phyloP scores from a whole-genome alignment of 2,888 invertebrate species.

The Trilocha varians region DNA sequence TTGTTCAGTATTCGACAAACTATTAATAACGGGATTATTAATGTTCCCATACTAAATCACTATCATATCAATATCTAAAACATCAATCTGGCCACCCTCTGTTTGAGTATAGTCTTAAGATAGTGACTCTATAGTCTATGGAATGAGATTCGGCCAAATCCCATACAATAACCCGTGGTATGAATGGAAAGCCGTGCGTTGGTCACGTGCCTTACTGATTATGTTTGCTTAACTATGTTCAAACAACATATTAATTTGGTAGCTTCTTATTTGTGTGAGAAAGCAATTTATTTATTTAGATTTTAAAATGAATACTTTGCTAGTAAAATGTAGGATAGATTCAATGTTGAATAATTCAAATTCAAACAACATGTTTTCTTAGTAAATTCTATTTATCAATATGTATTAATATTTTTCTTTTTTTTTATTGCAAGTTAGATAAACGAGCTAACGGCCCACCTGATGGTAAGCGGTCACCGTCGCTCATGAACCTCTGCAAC shows the following conservation, averaged over 20 bases:
- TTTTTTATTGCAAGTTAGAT: too few relatives aligned
- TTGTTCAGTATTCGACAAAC: neutral
- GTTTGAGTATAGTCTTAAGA: conserved; percentile 67
- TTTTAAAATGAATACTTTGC: too few relatives aligned
- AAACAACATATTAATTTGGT: conserved; percentile 72
- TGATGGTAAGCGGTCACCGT: too few relatives aligned
- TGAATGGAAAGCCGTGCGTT: conserved; percentile 53
- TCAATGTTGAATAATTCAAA: too few relatives aligned
- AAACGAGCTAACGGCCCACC: too few relatives aligned
- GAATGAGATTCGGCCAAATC: conserved; percentile 65
- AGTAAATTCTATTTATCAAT: too few relatives aligned
- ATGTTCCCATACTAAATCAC: conserved; percentile 63
- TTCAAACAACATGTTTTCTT: too few relatives aligned
- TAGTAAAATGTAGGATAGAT: too few relatives aligned
- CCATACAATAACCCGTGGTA: conserved; percentile 37
- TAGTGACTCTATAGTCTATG: conserved; percentile 42
- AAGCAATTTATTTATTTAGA: conserved; percentile 12
- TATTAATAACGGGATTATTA: conserved; percentile 41
- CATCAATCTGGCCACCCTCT: conserved; percentile 62
- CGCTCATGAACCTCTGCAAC: too few relatives aligned
- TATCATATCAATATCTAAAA: conserved; percentile 68
- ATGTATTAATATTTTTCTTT: too few relatives aligned
- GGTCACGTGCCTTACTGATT: conserved; percentile 60
- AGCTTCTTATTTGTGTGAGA: conserved; percentile 39
- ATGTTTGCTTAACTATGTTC: conserved; percentile 68